A percentile compares a stretch with the other conserved stretches of the same genome.
Evolutionary conservation across 2,888 invertebrate species (phyloP).

Genomic region (Holacanthella duospinosa): DNA sequence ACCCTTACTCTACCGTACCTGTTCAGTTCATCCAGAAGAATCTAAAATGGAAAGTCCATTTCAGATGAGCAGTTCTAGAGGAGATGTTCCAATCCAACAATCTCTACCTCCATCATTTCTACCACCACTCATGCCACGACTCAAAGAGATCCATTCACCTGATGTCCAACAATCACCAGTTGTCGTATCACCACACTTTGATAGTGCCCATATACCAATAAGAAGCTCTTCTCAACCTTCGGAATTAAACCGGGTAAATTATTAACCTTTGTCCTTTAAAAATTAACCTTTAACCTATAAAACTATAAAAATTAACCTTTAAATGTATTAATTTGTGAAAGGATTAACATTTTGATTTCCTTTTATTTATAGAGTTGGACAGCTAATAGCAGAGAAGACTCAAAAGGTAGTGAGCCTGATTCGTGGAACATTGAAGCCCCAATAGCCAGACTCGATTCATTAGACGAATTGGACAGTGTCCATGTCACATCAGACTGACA

Average conservation of each 20-base stretch:
- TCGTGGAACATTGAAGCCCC: constrained; percentile 45
- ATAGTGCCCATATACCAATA: constrained; percentile 26
- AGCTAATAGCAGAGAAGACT: constrained; percentile 36
- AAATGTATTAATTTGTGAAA: constrained; percentile 4
- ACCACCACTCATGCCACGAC: not conserved
- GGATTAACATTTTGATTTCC: not conserved
- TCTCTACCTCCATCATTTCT: constrained; percentile 6
- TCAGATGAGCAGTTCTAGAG: constrained; percentile 6
- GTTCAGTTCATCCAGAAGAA: constrained; percentile 25
- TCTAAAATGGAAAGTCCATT: constrained; percentile 1
- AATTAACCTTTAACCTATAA: not conserved
- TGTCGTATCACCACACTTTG: constrained; percentile 21
- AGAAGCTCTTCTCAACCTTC: constrained; percentile 34
- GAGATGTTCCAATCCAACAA: constrained; percentile 6
- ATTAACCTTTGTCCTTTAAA: not conserved
- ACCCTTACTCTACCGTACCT: constrained; percentile 15
- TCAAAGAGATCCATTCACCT: constrained; percentile 4
- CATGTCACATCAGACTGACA: constrained; percentile 38
- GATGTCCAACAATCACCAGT: constrained; percentile 1
- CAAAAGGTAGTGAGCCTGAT: constrained; percentile 37
- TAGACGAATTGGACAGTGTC: constrained; percentile 54
- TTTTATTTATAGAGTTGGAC: constrained; percentile 20
- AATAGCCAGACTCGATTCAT: constrained; percentile 55
- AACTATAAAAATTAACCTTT: not conserved
- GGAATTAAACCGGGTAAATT: constrained; percentile 31